These are phyloP conservation scores for Psettodes erumei DNA, from an alignment of 2,113 vertebrate species.

Conservation along the genomic window DNA sequence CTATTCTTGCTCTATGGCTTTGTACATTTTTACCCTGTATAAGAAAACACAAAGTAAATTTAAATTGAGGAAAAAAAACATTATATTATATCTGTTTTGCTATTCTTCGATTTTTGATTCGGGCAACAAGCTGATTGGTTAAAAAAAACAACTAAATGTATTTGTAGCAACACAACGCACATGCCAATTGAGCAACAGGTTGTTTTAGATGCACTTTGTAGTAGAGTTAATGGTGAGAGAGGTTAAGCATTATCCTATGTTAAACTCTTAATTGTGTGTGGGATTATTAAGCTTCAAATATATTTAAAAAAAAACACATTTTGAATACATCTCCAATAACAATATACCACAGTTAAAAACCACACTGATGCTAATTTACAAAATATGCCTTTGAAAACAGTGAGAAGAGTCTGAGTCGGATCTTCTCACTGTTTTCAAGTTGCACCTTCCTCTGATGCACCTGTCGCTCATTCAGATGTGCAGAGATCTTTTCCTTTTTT, in stretches of 20 bases:
- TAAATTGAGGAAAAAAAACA: background rate
- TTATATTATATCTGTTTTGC: background rate
- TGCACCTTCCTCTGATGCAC: background rate
- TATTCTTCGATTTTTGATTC: conserved; percentile 13
- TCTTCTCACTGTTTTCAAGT: background rate
- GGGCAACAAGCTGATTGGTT: conserved; percentile 11
- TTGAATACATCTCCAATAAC: conserved; percentile 60
- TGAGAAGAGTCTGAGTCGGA: background rate
- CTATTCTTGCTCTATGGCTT: conserved; percentile 39
- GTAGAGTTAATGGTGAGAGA: conserved; percentile 18
- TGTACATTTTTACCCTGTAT: conserved; percentile 38
- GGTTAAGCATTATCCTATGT: conserved; percentile 10
- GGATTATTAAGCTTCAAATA: conserved; percentile 44
- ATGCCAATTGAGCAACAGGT: conserved; percentile 23
- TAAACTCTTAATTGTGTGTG: conserved; percentile 22
- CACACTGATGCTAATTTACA: conserved; percentile 68
- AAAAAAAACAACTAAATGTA: conserved; percentile 11
- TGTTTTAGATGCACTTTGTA: conserved; percentile 65
- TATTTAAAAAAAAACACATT: conserved; percentile 42
- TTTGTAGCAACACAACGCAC: conserved; percentile 10
- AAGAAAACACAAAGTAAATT: conserved; percentile 15
- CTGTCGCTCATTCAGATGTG: background rate
- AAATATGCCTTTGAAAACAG: conserved; percentile 61
- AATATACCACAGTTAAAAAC: conserved; percentile 72
- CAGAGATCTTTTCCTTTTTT: too few species aligned